These are phyloP conservation scores for Bicyclus anynana DNA, from an alignment of 1,140 invertebrate genomes.

Conservation along the genomic window DNA sequence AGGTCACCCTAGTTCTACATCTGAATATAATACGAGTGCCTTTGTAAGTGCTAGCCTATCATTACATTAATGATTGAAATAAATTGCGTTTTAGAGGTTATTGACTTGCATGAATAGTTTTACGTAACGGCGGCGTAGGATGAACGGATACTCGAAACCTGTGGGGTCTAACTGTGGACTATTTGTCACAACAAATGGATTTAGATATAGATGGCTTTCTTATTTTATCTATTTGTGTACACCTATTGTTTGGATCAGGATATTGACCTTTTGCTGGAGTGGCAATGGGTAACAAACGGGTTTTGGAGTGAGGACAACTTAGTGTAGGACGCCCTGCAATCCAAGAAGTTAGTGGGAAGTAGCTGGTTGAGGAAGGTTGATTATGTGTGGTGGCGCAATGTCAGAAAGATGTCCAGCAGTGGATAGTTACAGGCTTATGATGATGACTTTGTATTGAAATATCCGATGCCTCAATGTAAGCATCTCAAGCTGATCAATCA, in stretches of 20 bases:
- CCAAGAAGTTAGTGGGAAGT: too few relatives aligned
- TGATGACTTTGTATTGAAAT: too few relatives aligned
- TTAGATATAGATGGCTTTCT: not conserved
- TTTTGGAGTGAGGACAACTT: too few relatives aligned
- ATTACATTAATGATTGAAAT: constrained; percentile 12
- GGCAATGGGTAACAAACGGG: too few relatives aligned
- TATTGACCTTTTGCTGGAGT: too few relatives aligned
- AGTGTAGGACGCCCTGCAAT: too few relatives aligned
- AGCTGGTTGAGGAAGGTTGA: too few relatives aligned
- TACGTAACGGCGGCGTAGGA: not conserved
- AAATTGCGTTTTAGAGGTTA: constrained; percentile 19
- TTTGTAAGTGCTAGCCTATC: constrained; percentile 13
- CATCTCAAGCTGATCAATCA: too few relatives aligned
- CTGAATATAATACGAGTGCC: not conserved
- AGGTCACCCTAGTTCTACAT: not conserved
- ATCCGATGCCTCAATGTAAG: too few relatives aligned
- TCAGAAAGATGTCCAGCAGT: too few relatives aligned
- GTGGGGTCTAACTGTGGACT: not conserved
- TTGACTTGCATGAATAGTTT: constrained; percentile 13
- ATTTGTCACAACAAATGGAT: not conserved
- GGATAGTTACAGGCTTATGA: too few relatives aligned
- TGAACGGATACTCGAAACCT: not conserved
- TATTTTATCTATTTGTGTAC: not conserved
- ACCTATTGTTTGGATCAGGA: not conserved
- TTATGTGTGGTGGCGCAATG: too few relatives aligned